Percentiles rank a stretch among this genome's conserved stretches.
Conservation (phyloP, 2,797 vertebrate species). For the Lindbergichthys nudifrons region DNA sequence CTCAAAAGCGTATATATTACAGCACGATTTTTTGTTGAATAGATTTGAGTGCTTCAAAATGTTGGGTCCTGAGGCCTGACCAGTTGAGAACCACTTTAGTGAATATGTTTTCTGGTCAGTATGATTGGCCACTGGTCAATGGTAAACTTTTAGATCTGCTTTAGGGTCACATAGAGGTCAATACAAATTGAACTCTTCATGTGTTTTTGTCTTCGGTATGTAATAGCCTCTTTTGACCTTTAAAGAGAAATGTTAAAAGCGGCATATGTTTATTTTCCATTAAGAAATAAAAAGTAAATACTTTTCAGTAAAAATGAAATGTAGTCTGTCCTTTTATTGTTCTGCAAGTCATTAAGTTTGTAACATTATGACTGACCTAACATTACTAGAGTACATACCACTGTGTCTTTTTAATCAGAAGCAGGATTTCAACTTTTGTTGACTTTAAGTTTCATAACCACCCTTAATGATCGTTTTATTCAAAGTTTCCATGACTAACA, state of each 20-base stretch:
- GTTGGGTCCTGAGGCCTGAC: too few relatives aligned
- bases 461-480: conserved; percentile 31
- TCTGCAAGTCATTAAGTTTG: conserved; percentile 45
- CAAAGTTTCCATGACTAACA: conserved; percentile 65
- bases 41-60: too few relatives aligned
- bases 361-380: conserved; percentile 45
- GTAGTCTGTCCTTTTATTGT: conserved; percentile 22
- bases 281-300: conserved; percentile 34
- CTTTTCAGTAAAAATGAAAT: conserved; percentile 28
- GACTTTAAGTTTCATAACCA: conserved; percentile 51
- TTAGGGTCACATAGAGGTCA: neutral
- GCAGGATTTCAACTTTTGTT: conserved; percentile 42
- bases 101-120: conserved; percentile 36
- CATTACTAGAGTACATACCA: conserved; percentile 41
- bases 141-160: conserved; percentile 2
- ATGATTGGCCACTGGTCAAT: conserved; percentile 23
- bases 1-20: too few relatives aligned
- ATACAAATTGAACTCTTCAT: conserved; percentile 10
- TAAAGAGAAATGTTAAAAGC: conserved; percentile 19
- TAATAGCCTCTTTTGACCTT: conserved; percentile 3
- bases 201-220: neutral
- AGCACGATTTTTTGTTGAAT: too few relatives aligned
- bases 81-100: too few relatives aligned
- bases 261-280: conserved; percentile 39
- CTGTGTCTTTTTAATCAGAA: conserved; percentile 47